Percentiles rank a stretch among this genome's conserved stretches.
Evolutionary conservation across 2,113 vertebrate genomes (phyloP).

Genomic region (Apteryx owenii): DNA sequence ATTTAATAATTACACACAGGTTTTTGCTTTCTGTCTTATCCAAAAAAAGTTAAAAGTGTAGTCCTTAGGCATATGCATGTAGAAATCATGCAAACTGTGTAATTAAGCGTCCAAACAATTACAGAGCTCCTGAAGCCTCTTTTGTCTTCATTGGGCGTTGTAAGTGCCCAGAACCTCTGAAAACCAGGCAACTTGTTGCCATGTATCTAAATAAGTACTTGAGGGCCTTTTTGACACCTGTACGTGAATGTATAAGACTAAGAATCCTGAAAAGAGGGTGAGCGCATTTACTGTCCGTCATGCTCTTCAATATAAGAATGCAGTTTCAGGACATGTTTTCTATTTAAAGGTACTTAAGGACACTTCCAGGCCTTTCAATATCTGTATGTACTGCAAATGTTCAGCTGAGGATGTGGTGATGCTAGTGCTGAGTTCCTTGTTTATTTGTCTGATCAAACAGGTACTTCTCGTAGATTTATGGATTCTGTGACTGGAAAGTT

Average conservation of each 20-base stretch:
- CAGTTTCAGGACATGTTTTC: not conserved
- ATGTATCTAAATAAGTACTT: fast-evolving
- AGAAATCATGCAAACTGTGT: fast-evolving
- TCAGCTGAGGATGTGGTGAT: fast-evolving
- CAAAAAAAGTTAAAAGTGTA: not conserved
- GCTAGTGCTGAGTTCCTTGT: not conserved
- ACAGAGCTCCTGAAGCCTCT: not conserved
- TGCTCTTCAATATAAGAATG: fast-evolving
- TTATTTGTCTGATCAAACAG: not conserved
- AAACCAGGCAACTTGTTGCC: not conserved
- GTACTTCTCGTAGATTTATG: not conserved
- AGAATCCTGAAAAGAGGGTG: not conserved
- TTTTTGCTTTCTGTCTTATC: not conserved
- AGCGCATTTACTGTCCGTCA: fast-evolving
- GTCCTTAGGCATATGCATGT: fast-evolving
- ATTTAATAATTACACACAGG: not conserved
- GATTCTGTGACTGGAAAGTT: not conserved
- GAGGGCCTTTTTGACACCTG: not conserved
- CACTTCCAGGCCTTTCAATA: not conserved
- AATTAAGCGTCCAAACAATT: fast-evolving
- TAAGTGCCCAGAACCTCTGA: fast-evolving
- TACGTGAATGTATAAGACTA: fast-evolving
- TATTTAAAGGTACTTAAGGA: not conserved
- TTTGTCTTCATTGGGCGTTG: not conserved
- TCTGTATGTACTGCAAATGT: fast-evolving